phyloP scores from a whole-genome alignment of 2,888 invertebrate species.

The Acanthosepion pharaonis region DNA sequence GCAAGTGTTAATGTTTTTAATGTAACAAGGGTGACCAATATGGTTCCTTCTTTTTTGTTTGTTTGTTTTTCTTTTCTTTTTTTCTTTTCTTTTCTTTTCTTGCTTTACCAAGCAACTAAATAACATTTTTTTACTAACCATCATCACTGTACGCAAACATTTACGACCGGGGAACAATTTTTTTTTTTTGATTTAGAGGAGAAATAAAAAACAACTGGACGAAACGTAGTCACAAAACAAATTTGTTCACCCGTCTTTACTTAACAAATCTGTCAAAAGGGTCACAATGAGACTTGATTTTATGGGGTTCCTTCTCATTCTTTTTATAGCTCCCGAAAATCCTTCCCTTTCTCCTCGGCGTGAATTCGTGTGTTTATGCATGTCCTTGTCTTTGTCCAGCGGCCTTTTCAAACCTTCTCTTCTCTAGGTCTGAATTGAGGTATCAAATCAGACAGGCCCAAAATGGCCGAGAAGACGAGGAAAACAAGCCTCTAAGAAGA shows the following conservation, averaged over 20 bases:
- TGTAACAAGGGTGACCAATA: background rate
- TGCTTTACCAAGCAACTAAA: background rate
- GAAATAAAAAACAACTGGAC: background rate
- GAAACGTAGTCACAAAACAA: background rate
- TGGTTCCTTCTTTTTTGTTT: background rate
- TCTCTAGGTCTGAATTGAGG: background rate
- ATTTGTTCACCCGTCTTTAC: background rate
- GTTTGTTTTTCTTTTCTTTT: background rate
- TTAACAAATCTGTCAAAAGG: background rate
- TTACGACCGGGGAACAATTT: background rate
- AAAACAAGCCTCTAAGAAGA: background rate
- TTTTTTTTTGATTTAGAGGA: background rate
- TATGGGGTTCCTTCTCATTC: background rate
- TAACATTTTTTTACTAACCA: background rate
- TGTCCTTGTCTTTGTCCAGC: background rate
- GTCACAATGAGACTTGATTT: background rate
- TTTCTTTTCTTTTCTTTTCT: background rate
- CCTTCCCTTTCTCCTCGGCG: background rate
- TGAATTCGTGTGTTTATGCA: background rate
- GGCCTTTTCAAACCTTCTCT: background rate
- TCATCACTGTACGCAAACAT: background rate
- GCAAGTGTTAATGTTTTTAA: background rate
- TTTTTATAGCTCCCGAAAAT: background rate
- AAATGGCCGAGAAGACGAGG: background rate
- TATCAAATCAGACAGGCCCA: background rate